A percentile compares a stretch with the other conserved stretches of the same genome.
phyloP scores from a whole-genome alignment of 2,113 vertebrate species.

The Phylloscopus trochiloides region DNA sequence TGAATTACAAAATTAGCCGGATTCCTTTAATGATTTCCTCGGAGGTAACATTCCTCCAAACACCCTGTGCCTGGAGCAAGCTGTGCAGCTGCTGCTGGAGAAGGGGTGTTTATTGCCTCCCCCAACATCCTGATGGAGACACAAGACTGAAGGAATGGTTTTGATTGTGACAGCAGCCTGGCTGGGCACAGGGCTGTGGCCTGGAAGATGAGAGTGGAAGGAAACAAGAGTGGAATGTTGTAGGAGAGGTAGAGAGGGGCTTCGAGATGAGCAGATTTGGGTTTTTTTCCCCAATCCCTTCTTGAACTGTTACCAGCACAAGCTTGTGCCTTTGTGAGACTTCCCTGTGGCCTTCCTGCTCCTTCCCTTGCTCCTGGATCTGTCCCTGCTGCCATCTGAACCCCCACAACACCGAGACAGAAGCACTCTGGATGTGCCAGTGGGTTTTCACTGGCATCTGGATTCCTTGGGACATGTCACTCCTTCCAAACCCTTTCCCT shows the following conservation, averaged over 20 bases:
- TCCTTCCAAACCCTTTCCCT: not conserved
- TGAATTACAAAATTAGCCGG: slow-evolving; percentile 71
- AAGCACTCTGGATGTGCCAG: not conserved
- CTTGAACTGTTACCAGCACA: not conserved
- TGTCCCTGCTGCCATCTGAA: not conserved
- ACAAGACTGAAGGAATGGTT: not conserved
- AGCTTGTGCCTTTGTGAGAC: not conserved
- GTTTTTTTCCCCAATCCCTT: rapidly evolving
- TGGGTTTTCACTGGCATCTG: not conserved
- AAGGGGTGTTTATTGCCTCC: not conserved
- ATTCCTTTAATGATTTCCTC: slow-evolving; percentile 66
- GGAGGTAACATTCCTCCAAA: not conserved
- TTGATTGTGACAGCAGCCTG: not conserved
- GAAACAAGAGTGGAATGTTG: not conserved
- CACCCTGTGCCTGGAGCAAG: not conserved
- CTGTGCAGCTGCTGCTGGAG: slow-evolving; percentile 12
- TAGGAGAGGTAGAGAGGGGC: not conserved
- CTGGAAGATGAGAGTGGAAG: not conserved
- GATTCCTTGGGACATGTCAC: rapidly evolving
- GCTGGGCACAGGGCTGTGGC: not conserved
- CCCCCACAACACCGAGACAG: rapidly evolving
- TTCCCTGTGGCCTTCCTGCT: rapidly evolving
- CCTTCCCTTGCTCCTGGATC: not conserved
- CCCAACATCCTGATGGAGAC: not conserved
- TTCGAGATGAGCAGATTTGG: not conserved